phyloP scores from a whole-genome alignment of 2,113 vertebrate species.

The Cebus imitator region DNA sequence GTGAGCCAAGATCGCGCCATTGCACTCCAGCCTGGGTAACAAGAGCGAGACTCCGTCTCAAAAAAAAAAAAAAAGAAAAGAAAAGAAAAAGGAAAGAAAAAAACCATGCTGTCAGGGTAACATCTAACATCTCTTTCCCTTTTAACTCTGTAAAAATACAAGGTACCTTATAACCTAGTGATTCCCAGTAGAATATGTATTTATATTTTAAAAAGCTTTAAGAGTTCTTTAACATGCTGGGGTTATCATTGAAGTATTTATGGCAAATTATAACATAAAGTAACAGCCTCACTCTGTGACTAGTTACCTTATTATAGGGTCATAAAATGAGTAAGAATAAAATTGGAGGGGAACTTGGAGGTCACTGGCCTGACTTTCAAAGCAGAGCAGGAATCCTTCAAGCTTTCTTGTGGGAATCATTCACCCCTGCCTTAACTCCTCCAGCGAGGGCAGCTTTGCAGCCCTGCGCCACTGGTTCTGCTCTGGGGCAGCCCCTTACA shows the following conservation, averaged over 20 bases:
- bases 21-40: too few relatives aligned
- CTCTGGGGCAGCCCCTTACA: too few relatives aligned
- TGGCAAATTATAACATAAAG: constrained; percentile 39
- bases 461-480: accelerated
- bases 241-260: constrained; percentile 27
- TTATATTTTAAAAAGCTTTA: constrained; percentile 15
- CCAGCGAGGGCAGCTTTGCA: too few relatives aligned
- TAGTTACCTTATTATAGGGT: constrained; percentile 35
- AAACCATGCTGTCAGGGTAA: background rate
- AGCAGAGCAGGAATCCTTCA: background rate
- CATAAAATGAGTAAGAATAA: constrained; percentile 47
- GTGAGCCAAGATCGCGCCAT: too few relatives aligned
- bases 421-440: background rate
- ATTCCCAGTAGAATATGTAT: background rate
- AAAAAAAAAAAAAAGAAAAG: background rate
- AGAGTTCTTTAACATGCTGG: background rate
- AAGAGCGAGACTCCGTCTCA: too few relatives aligned
- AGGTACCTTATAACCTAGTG: background rate
- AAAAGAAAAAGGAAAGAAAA: background rate
- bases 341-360: constrained; percentile 6
- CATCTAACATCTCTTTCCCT: background rate
- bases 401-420: background rate
- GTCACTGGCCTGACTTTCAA: constrained; percentile 20
- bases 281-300: background rate
- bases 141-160: constrained; percentile 14